Conservation (phyloP, 2,797 vertebrate genomes). For the Cyprinodon diabolis region DNA sequence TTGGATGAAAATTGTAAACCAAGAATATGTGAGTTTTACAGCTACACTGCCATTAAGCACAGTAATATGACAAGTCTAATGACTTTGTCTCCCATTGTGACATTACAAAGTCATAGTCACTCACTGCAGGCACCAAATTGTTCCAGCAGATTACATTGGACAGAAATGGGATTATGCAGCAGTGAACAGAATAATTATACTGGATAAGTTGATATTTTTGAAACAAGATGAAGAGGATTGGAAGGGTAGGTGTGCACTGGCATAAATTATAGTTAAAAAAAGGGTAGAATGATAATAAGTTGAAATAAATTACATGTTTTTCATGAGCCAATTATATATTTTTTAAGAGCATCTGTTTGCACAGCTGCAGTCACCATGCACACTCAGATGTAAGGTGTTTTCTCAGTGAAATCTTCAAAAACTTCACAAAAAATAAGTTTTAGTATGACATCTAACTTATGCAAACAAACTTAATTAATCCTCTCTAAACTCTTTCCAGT, state of each 20-base stretch:
- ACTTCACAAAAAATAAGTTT: background rate
- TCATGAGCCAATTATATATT: background rate
- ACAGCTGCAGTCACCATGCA: background rate
- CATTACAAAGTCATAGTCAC: background rate
- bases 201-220: background rate
- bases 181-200: constrained; percentile 6
- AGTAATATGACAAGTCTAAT: background rate
- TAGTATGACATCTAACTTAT: background rate
- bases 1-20: background rate
- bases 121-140: background rate
- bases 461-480: background rate
- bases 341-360: background rate
- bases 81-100: background rate
- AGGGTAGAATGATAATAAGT: background rate
- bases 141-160: constrained; percentile 2
- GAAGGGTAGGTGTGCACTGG: constrained; percentile 1
- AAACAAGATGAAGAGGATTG: constrained; percentile 7
- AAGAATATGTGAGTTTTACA: background rate
- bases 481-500: background rate
- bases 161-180: constrained; percentile 6
- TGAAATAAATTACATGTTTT: background rate
- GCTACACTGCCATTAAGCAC: background rate
- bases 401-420: background rate
- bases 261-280: constrained; percentile 6
- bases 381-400: background rate